Evolutionary conservation across 2,797 vertebrate genomes (phyloP), one percentile per base, ranked within the genome.

Genomic region (Pseudomugil tenellus): DNA sequence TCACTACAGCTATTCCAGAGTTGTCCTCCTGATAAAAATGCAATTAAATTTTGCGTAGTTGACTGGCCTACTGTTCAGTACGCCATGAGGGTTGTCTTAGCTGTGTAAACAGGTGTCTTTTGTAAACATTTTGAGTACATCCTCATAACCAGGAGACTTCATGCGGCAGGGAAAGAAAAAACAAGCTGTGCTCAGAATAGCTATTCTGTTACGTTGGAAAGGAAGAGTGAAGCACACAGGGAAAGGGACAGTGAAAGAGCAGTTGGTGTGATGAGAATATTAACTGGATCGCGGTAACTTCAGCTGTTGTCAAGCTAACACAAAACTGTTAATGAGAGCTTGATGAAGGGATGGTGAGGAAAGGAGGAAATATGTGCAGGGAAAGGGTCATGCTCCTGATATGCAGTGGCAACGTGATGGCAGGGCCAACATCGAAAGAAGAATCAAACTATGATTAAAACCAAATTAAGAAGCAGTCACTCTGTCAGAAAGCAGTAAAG

Each of bases 361-460:
- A 66, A 46, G 66, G 0, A 39, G 41, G 56, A 48, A 61, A 37
- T 35, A 2, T 2, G 37, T 46, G 53, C 43, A 49, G 29, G 6
- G 58, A 58, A 10, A 21, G 32, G 48, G 55, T 63, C 49, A 4
- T 43, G 64, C 55, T 78, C 43, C 19, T 51, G 59, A 76, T 70
- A 71, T 63, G 67, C 14, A 28, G 62, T 28, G 60, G 57, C 67
- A 68, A 83, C 55, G 21, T 67, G 65, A 77, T 72, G 67, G 67
- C 1, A 32, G 72, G 51, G 19, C 7, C 0, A 46, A 41, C 9
- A 29, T 43, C 1, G 9, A 60, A 37, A 39, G 61, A 49, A 66
- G 62, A 80, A 83, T 79, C 63, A 79, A 80, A 65, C 39, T 13
- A 35, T 72, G 89, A 84, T 85, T 85, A 88, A 84, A 84, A 67